Evolutionary conservation across 2,113 vertebrate species (phyloP).

Genomic region (Melanerpes formicivorus): DNA sequence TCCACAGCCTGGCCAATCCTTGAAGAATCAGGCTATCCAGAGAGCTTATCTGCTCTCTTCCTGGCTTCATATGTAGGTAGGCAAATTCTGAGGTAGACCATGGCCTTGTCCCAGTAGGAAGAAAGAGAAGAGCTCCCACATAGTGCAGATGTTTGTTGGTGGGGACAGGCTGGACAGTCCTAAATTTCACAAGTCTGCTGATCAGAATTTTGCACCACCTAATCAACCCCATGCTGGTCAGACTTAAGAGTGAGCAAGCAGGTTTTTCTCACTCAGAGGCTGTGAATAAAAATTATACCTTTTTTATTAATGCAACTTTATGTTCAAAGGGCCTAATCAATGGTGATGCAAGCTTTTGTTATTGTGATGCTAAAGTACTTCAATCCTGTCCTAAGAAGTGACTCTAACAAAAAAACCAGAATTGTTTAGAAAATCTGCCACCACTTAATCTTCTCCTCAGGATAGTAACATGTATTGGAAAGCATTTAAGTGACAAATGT

Average conservation of each 20-base stretch:
- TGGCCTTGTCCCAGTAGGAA: background rate
- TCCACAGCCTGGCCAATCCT: background rate
- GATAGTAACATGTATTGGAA: background rate
- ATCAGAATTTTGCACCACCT: background rate
- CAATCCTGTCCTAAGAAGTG: background rate
- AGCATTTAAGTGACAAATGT: background rate
- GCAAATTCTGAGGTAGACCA: background rate
- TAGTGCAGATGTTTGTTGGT: fast-evolving
- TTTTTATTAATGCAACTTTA: background rate
- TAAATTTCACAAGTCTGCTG: background rate
- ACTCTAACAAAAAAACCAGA: background rate
- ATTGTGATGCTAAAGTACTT: background rate
- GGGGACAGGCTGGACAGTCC: background rate
- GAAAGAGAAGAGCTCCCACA: background rate
- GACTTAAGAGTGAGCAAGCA: background rate
- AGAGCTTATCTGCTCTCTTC: background rate
- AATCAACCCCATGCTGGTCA: background rate
- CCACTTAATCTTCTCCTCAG: background rate
- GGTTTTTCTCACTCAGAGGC: background rate
- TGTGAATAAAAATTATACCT: background rate
- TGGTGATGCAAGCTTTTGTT: background rate
- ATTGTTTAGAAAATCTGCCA: background rate
- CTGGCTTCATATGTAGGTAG: background rate
- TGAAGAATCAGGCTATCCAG: background rate
- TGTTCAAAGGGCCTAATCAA: background rate